phyloP scores from a whole-genome alignment of 2,113 vertebrate species.

The Chaetops frenatus region DNA sequence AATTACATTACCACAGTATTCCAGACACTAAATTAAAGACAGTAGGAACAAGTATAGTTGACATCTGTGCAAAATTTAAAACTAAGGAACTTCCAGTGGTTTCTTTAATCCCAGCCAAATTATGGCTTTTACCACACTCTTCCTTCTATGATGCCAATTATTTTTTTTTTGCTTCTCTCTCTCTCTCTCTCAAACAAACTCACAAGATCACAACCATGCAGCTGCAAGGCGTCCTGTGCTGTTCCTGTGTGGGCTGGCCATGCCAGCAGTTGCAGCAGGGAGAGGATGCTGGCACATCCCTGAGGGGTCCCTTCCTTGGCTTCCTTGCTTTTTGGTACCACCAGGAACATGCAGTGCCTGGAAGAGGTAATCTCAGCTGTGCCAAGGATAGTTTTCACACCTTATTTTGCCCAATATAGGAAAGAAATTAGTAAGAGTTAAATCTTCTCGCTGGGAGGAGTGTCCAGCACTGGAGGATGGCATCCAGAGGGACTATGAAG shows the following conservation, averaged over 20 bases:
- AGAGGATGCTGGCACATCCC: not conserved
- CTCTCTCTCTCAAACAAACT: not conserved
- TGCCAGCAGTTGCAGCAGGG: fast-evolving
- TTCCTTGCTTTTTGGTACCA: not conserved
- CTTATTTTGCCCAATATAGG: not conserved
- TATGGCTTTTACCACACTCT: slow-evolving; percentile 60
- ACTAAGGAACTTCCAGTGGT: slow-evolving; percentile 63
- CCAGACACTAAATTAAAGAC: slow-evolving; percentile 60
- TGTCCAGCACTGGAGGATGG: not conserved
- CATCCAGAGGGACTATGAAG: not conserved
- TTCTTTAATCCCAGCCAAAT: slow-evolving; percentile 62
- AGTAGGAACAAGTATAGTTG: slow-evolving; percentile 58
- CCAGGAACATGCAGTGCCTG: not conserved
- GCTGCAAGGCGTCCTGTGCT: not conserved
- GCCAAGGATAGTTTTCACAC: not conserved
- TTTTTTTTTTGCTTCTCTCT: not conserved
- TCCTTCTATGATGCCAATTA: slow-evolving; percentile 21
- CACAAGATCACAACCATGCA: not conserved
- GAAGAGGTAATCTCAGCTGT: not conserved
- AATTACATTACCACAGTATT: slow-evolving; percentile 55
- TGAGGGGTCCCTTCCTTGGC: not conserved
- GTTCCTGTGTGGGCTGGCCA: slow-evolving; percentile 13
- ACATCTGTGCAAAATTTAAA: slow-evolving; percentile 66
- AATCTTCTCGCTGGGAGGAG: not conserved
- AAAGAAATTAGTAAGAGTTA: not conserved